Evolutionary conservation across 2,113 vertebrate genomes (phyloP), one percentile per base, ranked within the genome.

Genomic region (Ammodytes dubius): DNA sequence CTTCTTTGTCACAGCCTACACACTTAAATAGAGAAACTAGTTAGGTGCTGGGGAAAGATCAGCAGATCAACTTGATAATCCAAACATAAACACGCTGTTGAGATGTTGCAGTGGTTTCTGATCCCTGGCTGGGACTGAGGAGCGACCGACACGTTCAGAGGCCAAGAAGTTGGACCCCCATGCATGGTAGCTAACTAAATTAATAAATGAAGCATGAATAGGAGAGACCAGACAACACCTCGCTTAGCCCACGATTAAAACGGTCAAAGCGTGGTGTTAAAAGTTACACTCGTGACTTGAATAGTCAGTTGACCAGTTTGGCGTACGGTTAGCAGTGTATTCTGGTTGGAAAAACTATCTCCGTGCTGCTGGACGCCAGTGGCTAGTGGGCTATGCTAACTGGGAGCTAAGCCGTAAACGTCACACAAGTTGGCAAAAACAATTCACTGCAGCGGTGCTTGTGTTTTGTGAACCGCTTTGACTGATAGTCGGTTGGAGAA

Each of bases 301-400:
- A 4, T 6, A 4, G 5, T 3, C 37, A 6, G 37, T 3, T 13
- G 13, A 0, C 9, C 1, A 27, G 49, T 58, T 39, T 37, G 10
- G 8, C 13, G 40, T 14, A 5, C 2, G 35, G 5, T 57, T 46
- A 19, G 42, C 5, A 49, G 19, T 5, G 2, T 59, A 79, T 85
- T 56, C 0, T 53, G 17, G 15, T 56, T 45, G 10, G 13, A 50
- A 65, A 73, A 79, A 76, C 76, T 81, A 83, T 40, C 78, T 56
- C 61, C 7, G 60, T 65, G 77, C 8, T 42, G 65, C 61, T 43
- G 76, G 74, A 85, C 79, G 42, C 45, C 59, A 47, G 82, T 45
- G 57, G 88, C 80, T 89, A 89, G 70, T 11, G 12, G 42, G 87
- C 85, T 88, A 90, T 87, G 91, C 91, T 91, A 93, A 70, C 87